A percentile compares a stretch with the other conserved stretches of the same genome.
Conservation (phyloP, 1,140 invertebrate genomes). For the Camponotus pennsylvanicus region DNA sequence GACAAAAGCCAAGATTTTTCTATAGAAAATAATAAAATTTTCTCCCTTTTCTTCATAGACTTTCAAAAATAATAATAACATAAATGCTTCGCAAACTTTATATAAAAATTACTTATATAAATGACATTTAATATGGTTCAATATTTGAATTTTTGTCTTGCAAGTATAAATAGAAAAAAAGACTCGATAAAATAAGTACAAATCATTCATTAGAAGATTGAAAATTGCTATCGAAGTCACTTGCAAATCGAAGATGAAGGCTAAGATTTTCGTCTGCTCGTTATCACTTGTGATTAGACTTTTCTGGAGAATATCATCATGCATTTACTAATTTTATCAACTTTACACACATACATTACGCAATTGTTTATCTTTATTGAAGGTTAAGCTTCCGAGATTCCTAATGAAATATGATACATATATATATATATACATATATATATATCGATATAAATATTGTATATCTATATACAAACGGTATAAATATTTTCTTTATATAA, state of each 20-base stretch:
- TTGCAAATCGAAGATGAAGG: slow-evolving; percentile 53
- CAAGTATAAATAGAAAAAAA: background rate
- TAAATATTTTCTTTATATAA: background rate
- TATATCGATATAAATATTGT: too few species aligned
- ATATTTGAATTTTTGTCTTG: background rate
- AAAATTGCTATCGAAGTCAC: background rate
- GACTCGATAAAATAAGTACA: slow-evolving; percentile 10
- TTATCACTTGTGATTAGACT: slow-evolving; percentile 36
- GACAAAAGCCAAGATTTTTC: too few species aligned
- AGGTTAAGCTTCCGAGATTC: background rate
- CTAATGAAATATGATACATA: slow-evolving; percentile 1
- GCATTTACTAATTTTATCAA: slow-evolving; percentile 18
- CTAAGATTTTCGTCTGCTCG: slow-evolving; percentile 4
- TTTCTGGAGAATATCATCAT: slow-evolving; percentile 18
- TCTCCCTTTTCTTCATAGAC: too few species aligned
- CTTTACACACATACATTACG: background rate
- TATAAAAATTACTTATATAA: slow-evolving; percentile 8
- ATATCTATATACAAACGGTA: background rate
- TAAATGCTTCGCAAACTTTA: too few species aligned
- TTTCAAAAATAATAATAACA: background rate
- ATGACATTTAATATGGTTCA: background rate
- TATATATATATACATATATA: too few species aligned
- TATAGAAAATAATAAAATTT: too few species aligned
- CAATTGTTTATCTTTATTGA: background rate
- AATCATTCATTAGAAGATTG: background rate